Evolutionary conservation across 2,888 invertebrate genomes (phyloP).

Genomic region (Phaedon cochleariae): DNA sequence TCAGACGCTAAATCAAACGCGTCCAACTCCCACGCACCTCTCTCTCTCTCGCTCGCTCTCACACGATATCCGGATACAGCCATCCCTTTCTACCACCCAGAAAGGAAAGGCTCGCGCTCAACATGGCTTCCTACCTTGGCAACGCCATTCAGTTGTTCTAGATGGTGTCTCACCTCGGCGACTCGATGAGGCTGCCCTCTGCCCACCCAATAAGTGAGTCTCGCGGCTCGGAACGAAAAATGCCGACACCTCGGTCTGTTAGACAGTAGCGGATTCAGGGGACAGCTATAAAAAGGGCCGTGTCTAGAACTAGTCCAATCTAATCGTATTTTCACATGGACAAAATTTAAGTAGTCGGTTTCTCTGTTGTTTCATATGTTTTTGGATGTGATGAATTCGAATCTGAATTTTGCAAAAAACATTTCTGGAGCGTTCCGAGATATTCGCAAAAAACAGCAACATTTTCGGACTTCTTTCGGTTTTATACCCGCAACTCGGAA

Average conservation of each 20-base stretch:
- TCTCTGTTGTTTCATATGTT: no score
- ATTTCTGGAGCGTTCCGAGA: no score
- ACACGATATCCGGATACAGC: conserved; percentile 26
- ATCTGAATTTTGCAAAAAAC: no score
- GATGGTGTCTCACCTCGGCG: conserved; percentile 57
- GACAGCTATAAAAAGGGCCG: no score
- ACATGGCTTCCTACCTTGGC: conserved; percentile 61
- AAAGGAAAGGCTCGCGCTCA: conserved; percentile 60
- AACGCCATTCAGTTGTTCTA: conserved; percentile 61
- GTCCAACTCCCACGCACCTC: conserved; percentile 33
- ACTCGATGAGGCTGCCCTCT: conserved; percentile 58
- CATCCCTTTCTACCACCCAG: conserved; percentile 60
- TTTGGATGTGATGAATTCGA: no score
- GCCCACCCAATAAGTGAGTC: conserved; percentile 60
- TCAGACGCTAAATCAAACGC: conserved; percentile 34
- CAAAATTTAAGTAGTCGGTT: no score
- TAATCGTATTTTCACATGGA: no score
- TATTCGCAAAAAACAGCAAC: no score
- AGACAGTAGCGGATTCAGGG: no score
- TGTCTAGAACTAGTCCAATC: no score
- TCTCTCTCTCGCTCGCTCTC: conserved; percentile 30
- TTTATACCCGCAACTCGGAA: no score
- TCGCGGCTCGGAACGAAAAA: conserved; percentile 40
- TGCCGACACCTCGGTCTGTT: conserved; percentile 54
- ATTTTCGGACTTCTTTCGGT: no score